Evolutionary conservation across 2,797 vertebrate genomes (phyloP).

Genomic region (Numenius phaeopus): DNA sequence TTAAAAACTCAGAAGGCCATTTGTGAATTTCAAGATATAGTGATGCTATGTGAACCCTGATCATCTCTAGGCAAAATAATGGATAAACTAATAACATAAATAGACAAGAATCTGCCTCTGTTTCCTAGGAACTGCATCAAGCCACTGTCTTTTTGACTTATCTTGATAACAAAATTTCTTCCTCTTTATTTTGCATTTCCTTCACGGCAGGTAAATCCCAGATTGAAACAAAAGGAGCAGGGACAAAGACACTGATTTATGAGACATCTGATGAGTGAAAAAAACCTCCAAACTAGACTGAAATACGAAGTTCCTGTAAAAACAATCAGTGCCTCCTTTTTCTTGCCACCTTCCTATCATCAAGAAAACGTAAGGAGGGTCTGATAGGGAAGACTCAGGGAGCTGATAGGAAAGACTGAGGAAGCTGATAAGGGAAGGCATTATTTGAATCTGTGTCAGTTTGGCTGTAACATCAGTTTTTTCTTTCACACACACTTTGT

Average conservation of each 20-base stretch:
- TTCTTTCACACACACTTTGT: not conserved
- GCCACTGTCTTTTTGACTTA: not conserved
- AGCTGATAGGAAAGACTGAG: not conserved
- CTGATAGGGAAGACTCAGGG: not conserved
- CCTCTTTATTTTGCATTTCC: not conserved
- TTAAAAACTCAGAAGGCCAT: not conserved
- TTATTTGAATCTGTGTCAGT: not conserved
- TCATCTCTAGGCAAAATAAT: not conserved
- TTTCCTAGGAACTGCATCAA: not conserved
- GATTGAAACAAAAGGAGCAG: not conserved
- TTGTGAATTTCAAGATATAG: not conserved
- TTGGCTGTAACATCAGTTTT: not conserved
- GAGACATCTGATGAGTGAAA: not conserved
- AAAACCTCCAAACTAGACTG: fast-evolving
- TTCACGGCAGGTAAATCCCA: not conserved
- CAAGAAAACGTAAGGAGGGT: not conserved
- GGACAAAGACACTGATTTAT: not conserved
- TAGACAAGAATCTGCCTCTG: not conserved
- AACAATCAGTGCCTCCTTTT: not conserved
- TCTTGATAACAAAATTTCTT: not conserved
- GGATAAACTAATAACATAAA: not conserved
- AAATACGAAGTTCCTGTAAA: not conserved
- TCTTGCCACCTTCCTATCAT: not conserved
- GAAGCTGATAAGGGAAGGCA: not conserved
- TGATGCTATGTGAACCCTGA: not conserved